Evolutionary conservation across 2,113 vertebrate species (phyloP).

Genomic region (Sialia sialis): DNA sequence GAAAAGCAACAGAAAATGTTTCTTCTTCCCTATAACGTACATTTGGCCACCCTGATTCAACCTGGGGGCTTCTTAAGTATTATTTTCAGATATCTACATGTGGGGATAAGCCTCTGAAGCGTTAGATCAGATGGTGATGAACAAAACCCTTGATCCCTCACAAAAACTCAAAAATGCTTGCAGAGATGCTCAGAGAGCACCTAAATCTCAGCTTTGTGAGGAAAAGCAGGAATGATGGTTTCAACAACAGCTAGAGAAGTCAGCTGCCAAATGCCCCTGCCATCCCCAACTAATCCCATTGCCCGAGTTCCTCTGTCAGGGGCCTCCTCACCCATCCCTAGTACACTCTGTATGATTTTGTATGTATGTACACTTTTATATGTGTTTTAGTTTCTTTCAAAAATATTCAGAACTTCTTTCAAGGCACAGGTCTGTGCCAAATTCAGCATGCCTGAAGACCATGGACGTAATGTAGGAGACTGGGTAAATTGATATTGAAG

Average conservation of each 20-base stretch:
- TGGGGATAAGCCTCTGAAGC: neutral
- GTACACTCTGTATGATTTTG: accelerated
- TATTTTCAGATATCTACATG: neutral
- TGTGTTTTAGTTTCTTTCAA: neutral
- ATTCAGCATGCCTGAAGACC: neutral
- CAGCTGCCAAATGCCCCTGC: neutral
- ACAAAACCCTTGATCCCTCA: accelerated
- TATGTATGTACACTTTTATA: neutral
- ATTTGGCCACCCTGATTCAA: neutral
- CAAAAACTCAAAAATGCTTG: neutral
- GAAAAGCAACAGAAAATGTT: neutral
- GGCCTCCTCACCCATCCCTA: too few relatives aligned
- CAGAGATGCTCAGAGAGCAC: neutral
- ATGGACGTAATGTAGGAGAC: neutral
- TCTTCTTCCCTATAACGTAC: neutral
- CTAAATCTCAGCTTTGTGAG: neutral
- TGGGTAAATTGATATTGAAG: neutral
- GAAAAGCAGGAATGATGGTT: neutral
- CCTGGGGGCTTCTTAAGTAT: neutral
- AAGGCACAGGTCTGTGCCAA: neutral
- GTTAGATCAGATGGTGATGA: neutral
- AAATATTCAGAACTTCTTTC: neutral
- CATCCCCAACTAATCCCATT: neutral
- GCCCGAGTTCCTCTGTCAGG: neutral
- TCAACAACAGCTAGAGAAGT: neutral